Percentiles rank a stretch among this genome's conserved stretches.
Evolutionary conservation across 2,113 vertebrate genomes (phyloP).

Genomic region (Ranitomeya imitator): DNA sequence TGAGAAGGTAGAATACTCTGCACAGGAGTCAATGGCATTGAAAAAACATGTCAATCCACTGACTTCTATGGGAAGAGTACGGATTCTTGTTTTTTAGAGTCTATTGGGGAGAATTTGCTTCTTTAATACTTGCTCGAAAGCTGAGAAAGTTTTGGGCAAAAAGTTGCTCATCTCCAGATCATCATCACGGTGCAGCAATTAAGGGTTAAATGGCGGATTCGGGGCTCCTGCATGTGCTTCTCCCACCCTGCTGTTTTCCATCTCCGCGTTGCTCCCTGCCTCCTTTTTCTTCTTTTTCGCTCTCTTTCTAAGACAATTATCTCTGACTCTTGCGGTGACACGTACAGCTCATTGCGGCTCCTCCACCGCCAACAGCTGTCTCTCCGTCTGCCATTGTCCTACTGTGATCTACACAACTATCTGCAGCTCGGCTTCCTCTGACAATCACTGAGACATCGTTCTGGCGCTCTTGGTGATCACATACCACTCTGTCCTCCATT

Average conservation of each 20-base stretch:
- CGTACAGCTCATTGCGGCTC: neutral
- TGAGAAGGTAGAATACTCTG: neutral
- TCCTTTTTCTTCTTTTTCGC: neutral
- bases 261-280: neutral
- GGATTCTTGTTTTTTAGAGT: neutral
- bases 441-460: conserved; percentile 11
- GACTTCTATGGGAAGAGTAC: neutral
- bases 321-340: conserved; percentile 39
- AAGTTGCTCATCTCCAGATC: neutral
- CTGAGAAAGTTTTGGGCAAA: neutral
- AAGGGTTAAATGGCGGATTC: neutral
- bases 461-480: conserved; percentile 23
- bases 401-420: conserved; percentile 28
- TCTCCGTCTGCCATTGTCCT: conserved; percentile 27
- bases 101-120: neutral
- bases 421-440: conserved; percentile 17
- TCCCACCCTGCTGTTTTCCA: neutral
- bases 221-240: neutral
- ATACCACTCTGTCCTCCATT: conserved; percentile 20
- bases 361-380: conserved; percentile 29
- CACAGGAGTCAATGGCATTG: neutral
- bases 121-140: too few relatives aligned
- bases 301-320: conserved; percentile 34
- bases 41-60: neutral
- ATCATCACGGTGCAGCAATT: neutral